Base-by-base conservation (phyloP, 2,888 invertebrate species). In the Epicampocera succincta region DNA sequence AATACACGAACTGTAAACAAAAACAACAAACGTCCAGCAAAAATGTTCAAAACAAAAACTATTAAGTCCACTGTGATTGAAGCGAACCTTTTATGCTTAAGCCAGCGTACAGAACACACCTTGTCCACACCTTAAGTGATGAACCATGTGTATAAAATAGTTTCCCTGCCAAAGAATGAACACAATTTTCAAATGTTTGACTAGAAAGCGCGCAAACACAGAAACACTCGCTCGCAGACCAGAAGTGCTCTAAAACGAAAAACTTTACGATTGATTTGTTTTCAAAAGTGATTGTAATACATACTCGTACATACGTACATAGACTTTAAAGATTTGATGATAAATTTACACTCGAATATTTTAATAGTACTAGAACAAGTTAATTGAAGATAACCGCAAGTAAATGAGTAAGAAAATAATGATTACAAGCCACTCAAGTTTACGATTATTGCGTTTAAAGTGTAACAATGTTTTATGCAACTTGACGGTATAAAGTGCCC, bases 251-350 rank as follows among this genome's bases (percentile, higher is more conserved):
- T 17, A 46, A 78, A 52, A n/a, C 40, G 71, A 61, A 84, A 58
- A 83, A 85, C 74, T 83, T 89, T 88, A 86, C 88, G 84, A 85
- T 87, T 87, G 89, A 89, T 88, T 88, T 88, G 86, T 85, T 88
- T 86, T 85, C 40, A 76, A 74, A 44, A 73, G 60, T 65, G 68
- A 78, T 78, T 76, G 73, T 63, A 69, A 46, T 50, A 65, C 54
- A 44, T 74, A 25, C 25, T 25, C n/a, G 29, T 29, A 33, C 5
- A 33, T 33, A 8, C 8, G 3, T 33, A 33, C 9, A 9, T 33
- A 33, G 6, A 40, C 58, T 60, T 12, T 42, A 58, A 66, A 52
- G 50, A 38, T 68, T 38, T 60, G 44, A 4, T 17, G 11, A 3
- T 19, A 52, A 42, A 40, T 1, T 12, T 73, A 76, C 80, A 81